Percentiles rank a stretch among this genome's conserved stretches.
Evolutionary conservation across 2,797 vertebrate genomes (phyloP).

Genomic region (Gadopsis bispinosus): DNA sequence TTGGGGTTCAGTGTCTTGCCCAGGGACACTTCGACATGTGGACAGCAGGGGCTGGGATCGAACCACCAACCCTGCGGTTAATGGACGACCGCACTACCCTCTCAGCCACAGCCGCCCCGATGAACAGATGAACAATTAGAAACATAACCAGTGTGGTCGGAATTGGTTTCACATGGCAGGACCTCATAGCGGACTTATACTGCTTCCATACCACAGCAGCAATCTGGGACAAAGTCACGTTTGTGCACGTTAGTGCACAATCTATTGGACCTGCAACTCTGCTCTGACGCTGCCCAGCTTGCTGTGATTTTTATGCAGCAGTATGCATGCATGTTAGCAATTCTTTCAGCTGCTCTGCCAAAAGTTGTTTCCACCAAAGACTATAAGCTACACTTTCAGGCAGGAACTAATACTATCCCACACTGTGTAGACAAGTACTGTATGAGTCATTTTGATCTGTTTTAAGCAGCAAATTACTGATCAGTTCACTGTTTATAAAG

Average conservation of each 20-base stretch:
- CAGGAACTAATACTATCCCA: not conserved
- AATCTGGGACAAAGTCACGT: not conserved
- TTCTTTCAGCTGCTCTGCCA: not conserved
- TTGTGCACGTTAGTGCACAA: not conserved
- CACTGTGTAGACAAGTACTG: not conserved
- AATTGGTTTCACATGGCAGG: not conserved
- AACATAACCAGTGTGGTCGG: not conserved
- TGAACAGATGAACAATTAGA: not conserved
- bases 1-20: too few relatives aligned
- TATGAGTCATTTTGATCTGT: not conserved
- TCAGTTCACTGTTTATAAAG: not conserved
- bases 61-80: too few relatives aligned
- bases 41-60: too few relatives aligned
- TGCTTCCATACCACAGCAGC: not conserved
- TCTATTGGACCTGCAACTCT: not conserved
- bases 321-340: not conserved
- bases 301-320: not conserved
- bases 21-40: too few relatives aligned
- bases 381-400: not conserved
- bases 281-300: not conserved
- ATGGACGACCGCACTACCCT: too few relatives aligned
- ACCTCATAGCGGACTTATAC: not conserved
- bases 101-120: too few relatives aligned
- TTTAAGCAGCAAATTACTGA: not conserved
- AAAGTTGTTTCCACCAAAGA: slow-evolving; percentile 4